Evolutionary conservation across 2,797 vertebrate species (phyloP).

Genomic region (Rhabdomys pumilio): DNA sequence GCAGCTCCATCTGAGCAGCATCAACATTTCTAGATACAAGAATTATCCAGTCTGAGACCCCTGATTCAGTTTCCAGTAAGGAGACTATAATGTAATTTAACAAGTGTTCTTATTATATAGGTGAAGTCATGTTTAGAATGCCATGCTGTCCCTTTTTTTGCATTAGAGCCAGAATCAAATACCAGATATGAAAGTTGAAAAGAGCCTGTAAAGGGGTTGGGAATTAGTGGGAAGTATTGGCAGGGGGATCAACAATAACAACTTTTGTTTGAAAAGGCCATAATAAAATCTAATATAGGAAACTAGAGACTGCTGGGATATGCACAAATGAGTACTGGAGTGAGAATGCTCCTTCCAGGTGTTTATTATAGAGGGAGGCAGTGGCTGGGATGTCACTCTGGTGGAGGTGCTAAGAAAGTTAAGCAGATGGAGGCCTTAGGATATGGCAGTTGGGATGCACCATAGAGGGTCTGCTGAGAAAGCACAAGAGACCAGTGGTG

Average conservation of each 20-base stretch:
- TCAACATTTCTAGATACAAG: constrained; percentile 11
- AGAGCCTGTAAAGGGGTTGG: not conserved
- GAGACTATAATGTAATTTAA: constrained; percentile 17
- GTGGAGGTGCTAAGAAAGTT: not conserved
- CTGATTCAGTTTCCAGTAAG: constrained; percentile 16
- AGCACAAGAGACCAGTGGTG: not conserved
- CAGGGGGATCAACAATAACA: not conserved
- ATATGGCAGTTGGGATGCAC: not conserved
- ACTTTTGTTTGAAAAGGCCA: not conserved
- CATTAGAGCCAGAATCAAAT: constrained; percentile 32
- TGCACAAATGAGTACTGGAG: constrained; percentile 8
- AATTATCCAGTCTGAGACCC: constrained; percentile 27
- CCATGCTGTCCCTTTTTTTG: constrained; percentile 5
- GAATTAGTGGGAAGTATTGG: no score
- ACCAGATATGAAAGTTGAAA: not conserved
- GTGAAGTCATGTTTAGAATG: not conserved
- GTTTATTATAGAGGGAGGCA: not conserved
- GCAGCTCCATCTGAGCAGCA: constrained; percentile 33
- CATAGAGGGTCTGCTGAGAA: not conserved
- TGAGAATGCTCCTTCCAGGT: constrained; percentile 24
- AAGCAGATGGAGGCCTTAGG: not conserved
- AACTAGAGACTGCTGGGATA: constrained; percentile 34
- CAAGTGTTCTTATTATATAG: not conserved
- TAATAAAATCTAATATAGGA: not conserved
- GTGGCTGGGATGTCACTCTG: not conserved